Evolutionary conservation across 2,797 vertebrate species (phyloP).

Genomic region (Manis pentadactyla): DNA sequence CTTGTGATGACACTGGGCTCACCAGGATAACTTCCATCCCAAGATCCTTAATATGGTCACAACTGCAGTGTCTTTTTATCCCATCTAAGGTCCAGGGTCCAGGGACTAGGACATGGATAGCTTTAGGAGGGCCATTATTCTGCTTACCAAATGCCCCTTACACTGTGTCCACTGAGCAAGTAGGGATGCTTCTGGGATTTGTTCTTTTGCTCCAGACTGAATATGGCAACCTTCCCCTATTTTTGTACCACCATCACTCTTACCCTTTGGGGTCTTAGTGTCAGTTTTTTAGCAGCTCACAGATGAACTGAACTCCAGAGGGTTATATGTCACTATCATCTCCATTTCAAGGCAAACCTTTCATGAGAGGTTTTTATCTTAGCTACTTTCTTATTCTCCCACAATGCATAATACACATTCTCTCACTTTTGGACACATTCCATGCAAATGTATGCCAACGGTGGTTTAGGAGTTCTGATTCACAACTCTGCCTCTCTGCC

Average conservation of each 20-base stretch:
- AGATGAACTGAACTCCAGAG: background rate
- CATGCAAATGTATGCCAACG: fast-evolving
- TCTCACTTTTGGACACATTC: background rate
- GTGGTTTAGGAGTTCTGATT: background rate
- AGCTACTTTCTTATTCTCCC: background rate
- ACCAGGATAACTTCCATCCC: background rate
- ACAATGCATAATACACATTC: fast-evolving
- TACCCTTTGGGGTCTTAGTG: background rate
- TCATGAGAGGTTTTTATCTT: background rate
- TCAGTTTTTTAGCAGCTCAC: background rate
- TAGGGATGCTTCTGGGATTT: background rate
- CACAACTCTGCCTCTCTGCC: background rate
- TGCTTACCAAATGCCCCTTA: background rate
- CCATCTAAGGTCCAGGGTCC: background rate
- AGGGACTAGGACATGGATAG: background rate
- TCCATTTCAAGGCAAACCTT: background rate
- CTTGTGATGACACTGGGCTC: background rate
- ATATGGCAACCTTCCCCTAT: background rate
- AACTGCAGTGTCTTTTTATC: background rate
- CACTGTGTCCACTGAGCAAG: background rate
- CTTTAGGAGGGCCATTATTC: background rate
- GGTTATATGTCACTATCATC: background rate
- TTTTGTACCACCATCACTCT: background rate
- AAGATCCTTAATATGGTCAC: background rate
- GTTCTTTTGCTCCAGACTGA: background rate